Conservation (phyloP, 2,797 vertebrate species). For the Sebastes goodei region DNA sequence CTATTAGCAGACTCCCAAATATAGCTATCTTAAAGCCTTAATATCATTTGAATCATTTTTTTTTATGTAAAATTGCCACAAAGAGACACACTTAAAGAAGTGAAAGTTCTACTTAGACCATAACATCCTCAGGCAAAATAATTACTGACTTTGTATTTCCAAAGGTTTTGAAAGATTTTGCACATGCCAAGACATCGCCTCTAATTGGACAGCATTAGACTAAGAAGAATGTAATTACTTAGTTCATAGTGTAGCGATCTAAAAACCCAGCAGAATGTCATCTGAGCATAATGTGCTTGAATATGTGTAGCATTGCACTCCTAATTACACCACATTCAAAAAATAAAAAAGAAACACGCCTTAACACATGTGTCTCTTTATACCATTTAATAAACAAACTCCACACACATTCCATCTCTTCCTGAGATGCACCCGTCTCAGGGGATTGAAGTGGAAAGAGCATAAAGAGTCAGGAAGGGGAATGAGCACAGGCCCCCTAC, state of each 20-base stretch:
- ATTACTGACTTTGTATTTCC: neutral
- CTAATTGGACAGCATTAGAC: constrained; percentile 9
- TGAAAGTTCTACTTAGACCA: neutral
- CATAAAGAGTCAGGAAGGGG: constrained; percentile 26
- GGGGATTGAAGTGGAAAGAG: constrained; percentile 18
- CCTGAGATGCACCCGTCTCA: constrained; percentile 9
- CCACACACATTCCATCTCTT: constrained; percentile 1
- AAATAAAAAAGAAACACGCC: neutral
- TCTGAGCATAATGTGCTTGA: neutral
- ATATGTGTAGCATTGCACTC: neutral
- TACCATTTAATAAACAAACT: constrained; percentile 24
- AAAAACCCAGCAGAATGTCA: neutral
- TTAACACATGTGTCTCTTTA: neutral
- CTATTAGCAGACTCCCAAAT: neutral
- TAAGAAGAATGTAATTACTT: neutral
- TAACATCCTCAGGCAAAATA: neutral
- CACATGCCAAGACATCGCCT: neutral
- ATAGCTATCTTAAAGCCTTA: neutral
- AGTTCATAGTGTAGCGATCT: neutral
- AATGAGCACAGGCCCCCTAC: constrained; percentile 19
- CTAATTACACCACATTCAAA: constrained; percentile 19
- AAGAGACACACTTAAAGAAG: neutral
- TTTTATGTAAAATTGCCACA: neutral
- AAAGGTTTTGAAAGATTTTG: neutral
- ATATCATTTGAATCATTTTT: constrained; percentile 14